Evolutionary conservation across 35 echinoderm and acorn worm genomes (phyloP), one percentile per base, ranked within the genome.

Genomic region (Hemicentrotus pulcherrimus): DNA sequence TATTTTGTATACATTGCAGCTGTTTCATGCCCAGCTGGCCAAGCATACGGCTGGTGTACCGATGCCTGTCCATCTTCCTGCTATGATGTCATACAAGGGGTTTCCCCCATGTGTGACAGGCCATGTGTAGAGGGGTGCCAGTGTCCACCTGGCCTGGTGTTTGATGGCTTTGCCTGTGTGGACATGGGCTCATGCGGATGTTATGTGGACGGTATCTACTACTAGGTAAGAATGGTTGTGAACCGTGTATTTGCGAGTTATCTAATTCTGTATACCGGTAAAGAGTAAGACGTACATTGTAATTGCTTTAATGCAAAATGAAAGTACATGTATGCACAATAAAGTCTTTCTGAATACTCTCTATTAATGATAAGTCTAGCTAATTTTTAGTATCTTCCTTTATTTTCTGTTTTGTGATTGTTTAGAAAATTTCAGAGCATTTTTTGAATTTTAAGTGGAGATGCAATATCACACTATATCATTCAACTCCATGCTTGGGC

Each of bases 201-300:
- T 61, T 95, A 96, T 91, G 97, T 96, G 48, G 96, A 99, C 48
- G 96, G 96, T 41, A 95, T 97, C 32, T 99, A 99, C 41, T 99
- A 99, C 88, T 97, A 97, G 32, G 98, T 99, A 94, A 96, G 97
- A 45, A 71, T 32, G 22, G 19, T 59, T 46, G n/a, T 16, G 8
- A n/a, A 28, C 3, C 0, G 19, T 55, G 50, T 9, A 55, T 55
- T 41, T 92, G 90, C 41, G 33, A 92, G 24, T 92, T 92, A 19
- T 92, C 28, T 31, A 30, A 19, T 92, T 24, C 90, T 41, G 22
- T 41, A 28, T 5, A 55, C 50, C n/a, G n/a, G n/a, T n/a, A n/a
- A n/a, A 55, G 2, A 11, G 50, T 10, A 55, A 12, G 50, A 55
- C 1, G 2, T 15, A 12, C 50, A 55, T 55, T 55, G 50, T 14